These are phyloP conservation scores for Girardinichthys multiradiatus DNA, from an alignment of 2,113 vertebrate species.

Conservation along the genomic window DNA sequence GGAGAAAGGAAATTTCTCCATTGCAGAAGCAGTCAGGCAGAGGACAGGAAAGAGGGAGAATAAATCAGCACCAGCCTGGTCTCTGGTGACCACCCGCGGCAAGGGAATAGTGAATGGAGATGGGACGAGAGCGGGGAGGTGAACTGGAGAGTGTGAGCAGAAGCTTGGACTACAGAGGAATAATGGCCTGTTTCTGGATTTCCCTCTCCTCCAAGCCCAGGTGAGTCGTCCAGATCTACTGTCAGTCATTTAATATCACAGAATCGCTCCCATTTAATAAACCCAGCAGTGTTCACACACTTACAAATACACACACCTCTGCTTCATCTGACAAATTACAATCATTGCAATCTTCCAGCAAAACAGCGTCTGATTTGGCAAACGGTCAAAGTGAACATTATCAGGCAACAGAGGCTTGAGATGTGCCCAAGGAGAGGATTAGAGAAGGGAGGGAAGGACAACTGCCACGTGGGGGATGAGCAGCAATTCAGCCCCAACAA, in stretches of 20 bases:
- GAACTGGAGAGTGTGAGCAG: constrained; percentile 67
- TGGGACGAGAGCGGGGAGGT: constrained; percentile 22
- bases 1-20: constrained; percentile 79
- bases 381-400: constrained; percentile 87
- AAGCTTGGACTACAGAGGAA: constrained; percentile 80
- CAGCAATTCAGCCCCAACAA: constrained; percentile 78
- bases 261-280: constrained; percentile 65
- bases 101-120: constrained; percentile 83
- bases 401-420: constrained; percentile 85
- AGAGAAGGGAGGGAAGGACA: constrained; percentile 61
- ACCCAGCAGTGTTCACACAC: constrained; percentile 58
- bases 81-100: constrained; percentile 87
- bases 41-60: constrained; percentile 89
- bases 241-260: constrained; percentile 69
- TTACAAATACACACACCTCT: constrained; percentile 33
- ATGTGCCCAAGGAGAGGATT: constrained; percentile 78
- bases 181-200: constrained; percentile 87
- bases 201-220: constrained; percentile 76
- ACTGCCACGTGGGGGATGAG: constrained; percentile 71
- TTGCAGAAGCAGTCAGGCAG: constrained; percentile 86
- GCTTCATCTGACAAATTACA: constrained; percentile 86
- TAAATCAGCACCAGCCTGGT: constrained; percentile 89
- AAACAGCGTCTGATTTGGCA: constrained; percentile 87
- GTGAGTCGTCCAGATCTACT: constrained; percentile 61
- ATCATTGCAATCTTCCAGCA: constrained; percentile 78